These are phyloP conservation scores for Scomber scombrus DNA, from an alignment of 2,113 vertebrate genomes.

Conservation along the genomic window DNA sequence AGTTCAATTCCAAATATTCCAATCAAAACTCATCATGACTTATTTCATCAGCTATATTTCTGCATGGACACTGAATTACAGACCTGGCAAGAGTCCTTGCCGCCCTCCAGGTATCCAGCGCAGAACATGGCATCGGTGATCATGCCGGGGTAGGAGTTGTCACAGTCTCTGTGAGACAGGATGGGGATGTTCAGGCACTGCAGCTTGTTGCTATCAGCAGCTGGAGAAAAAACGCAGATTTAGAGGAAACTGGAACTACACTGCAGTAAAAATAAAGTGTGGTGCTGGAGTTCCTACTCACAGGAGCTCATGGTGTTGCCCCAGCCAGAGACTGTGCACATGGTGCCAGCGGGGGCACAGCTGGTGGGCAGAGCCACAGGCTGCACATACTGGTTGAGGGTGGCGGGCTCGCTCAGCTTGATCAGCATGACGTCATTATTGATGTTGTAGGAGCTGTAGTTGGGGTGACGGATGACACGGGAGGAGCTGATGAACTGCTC, in stretches of 20 bases:
- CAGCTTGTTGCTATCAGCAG: constrained; percentile 68
- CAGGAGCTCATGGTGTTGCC: constrained; percentile 87
- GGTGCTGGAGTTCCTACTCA: constrained; percentile 52
- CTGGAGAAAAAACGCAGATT: constrained; percentile 34
- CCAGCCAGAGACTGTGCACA: constrained; percentile 89
- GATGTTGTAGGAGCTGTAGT: constrained; percentile 74
- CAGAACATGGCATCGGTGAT: constrained; percentile 89
- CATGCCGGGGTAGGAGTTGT: constrained; percentile 83
- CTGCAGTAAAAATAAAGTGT: too few relatives aligned
- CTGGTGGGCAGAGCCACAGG: constrained; percentile 79
- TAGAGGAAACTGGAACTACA: too few relatives aligned
- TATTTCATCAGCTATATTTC: too few relatives aligned
- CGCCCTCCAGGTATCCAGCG: constrained; percentile 87
- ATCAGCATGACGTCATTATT: constrained; percentile 90
- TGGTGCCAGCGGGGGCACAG: constrained; percentile 83
- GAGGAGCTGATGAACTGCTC: constrained; percentile 77
- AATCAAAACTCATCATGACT: too few relatives aligned
- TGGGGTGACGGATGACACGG: constrained; percentile 76
- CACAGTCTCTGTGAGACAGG: constrained; percentile 81
- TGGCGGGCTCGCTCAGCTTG: constrained; percentile 75
- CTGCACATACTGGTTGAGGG: constrained; percentile 74
- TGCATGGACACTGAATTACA: background rate
- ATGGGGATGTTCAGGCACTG: constrained; percentile 88
- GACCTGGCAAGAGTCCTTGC: constrained; percentile 91
- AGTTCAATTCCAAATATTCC: too few relatives aligned